A percentile compares a stretch with the other conserved stretches of the same genome.
Evolutionary conservation across 2,113 vertebrate genomes (phyloP).

Genomic region (Cygnus atratus): DNA sequence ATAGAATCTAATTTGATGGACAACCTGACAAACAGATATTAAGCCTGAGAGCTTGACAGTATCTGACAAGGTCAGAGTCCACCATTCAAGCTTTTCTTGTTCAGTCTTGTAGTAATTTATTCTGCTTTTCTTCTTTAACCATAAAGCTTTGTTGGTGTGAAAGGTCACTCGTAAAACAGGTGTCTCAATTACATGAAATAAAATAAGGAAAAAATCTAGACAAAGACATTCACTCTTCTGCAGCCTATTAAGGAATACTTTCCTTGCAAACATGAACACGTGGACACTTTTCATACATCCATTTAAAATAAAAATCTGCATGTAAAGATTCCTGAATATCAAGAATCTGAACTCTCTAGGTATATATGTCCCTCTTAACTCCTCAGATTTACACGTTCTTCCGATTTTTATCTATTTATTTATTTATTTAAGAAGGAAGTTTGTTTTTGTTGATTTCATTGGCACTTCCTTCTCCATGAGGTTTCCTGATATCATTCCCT

Average conservation of each 20-base stretch:
- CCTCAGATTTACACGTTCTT: not conserved
- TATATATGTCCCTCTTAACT: not conserved
- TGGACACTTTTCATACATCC: not conserved
- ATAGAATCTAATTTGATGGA: constrained; percentile 7
- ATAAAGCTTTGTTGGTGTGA: not conserved
- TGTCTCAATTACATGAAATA: not conserved
- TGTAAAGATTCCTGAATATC: not conserved
- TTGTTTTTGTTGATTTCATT: not conserved
- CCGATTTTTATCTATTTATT: not conserved
- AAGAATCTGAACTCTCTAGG: not conserved
- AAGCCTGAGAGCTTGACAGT: not conserved
- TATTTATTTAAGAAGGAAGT: not conserved
- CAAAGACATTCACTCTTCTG: not conserved
- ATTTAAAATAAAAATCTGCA: not conserved
- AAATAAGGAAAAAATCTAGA: not conserved
- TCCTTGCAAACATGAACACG: not conserved
- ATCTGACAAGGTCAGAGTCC: not conserved
- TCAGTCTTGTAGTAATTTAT: not conserved
- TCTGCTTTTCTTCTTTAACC: not conserved
- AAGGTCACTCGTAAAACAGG: not conserved
- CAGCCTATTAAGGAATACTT: not conserved
- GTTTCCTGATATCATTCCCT: not conserved
- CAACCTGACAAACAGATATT: not conserved
- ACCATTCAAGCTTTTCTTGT: not conserved
- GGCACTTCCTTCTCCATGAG: not conserved